A percentile compares a stretch with the other conserved stretches of the same genome.
These are phyloP conservation scores for Tetramorium bicarinatum DNA, from an alignment of 2,888 invertebrate species.

Conservation along the genomic window DNA sequence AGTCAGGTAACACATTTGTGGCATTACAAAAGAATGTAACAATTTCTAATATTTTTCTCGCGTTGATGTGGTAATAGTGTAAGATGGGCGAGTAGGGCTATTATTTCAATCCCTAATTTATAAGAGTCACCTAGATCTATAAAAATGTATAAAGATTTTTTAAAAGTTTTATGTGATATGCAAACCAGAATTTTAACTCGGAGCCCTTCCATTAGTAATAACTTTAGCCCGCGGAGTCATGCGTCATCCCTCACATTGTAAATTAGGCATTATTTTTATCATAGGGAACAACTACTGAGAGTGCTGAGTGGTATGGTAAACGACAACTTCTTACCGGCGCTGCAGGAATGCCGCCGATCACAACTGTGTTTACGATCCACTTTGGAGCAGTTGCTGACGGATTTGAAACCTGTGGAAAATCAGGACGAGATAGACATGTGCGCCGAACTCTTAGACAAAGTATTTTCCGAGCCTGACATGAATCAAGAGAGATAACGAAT, in stretches of 20 bases:
- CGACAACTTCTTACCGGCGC: constrained; percentile 81
- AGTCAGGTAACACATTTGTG: constrained; percentile 78
- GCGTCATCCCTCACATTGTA: neutral
- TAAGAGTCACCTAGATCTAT: no score
- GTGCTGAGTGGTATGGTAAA: constrained; percentile 80
- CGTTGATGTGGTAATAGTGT: neutral
- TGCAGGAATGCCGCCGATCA: constrained; percentile 81
- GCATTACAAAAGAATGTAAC: neutral
- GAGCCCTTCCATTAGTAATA: no score
- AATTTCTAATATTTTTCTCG: constrained; percentile 10
- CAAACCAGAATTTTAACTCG: no score
- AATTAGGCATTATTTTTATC: constrained; percentile 40
- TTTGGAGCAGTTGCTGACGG: constrained; percentile 78
- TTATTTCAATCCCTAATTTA: no score
- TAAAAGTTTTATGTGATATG: no score
- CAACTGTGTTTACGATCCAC: constrained; percentile 81
- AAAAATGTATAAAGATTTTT: no score
- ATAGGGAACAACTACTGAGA: constrained; percentile 82
- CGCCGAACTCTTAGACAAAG: constrained; percentile 78
- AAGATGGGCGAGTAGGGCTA: no score
- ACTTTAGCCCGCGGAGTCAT: no score
- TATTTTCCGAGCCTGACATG: constrained; percentile 79
- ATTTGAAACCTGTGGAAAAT: constrained; percentile 79
- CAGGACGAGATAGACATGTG: constrained; percentile 81
- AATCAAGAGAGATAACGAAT: constrained; percentile 81